Evolutionary conservation across 1,140 invertebrate species (phyloP).

Genomic region (Zeugodacus cucurbitae): DNA sequence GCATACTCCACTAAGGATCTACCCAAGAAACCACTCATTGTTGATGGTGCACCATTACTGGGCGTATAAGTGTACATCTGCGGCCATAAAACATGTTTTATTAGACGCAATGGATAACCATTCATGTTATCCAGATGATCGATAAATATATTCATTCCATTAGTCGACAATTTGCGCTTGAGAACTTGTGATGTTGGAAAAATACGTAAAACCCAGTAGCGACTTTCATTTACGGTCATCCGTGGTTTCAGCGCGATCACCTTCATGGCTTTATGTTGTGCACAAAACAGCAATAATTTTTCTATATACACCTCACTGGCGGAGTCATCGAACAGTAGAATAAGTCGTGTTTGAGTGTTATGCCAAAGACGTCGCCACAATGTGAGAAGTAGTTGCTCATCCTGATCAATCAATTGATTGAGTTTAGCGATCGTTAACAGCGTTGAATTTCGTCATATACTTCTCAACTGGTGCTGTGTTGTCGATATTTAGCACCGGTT

Average conservation of each 20-base stretch:
- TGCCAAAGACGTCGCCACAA: background rate
- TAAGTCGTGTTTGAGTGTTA: background rate
- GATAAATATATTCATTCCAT: background rate
- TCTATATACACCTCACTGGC: background rate
- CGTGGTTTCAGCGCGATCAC: background rate
- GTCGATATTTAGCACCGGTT: background rate
- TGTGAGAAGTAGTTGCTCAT: background rate
- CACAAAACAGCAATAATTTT: background rate
- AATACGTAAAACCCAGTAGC: background rate
- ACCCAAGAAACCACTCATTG: conserved; percentile 12
- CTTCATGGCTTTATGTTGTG: background rate
- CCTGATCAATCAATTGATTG: background rate
- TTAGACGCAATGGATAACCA: background rate
- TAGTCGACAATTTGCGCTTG: background rate
- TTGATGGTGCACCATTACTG: background rate
- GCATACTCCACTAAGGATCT: background rate
- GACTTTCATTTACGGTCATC: background rate
- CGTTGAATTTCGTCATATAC: background rate
- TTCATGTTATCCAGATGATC: background rate
- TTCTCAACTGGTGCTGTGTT: background rate
- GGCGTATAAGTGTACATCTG: background rate
- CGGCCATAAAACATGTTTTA: background rate
- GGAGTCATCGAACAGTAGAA: background rate
- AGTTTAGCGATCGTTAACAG: background rate
- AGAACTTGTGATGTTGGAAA: background rate